A percentile compares a stretch with the other conserved stretches of the same genome.
phyloP scores from a whole-genome alignment of 2,888 invertebrate genomes.

The Ellobium chinense region DNA sequence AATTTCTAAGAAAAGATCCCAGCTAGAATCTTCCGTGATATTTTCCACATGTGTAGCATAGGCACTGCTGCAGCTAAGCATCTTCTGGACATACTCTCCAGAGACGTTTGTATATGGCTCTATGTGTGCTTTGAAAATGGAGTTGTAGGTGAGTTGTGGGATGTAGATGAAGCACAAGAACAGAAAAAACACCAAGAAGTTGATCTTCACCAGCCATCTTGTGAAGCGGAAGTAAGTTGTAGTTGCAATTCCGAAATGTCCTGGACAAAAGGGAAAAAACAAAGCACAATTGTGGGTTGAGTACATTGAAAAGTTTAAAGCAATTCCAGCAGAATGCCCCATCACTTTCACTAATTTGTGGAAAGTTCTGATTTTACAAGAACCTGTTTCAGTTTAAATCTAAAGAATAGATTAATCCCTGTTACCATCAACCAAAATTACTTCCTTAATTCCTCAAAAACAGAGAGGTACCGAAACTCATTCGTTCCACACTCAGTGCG shows the following conservation, averaged over 20 bases:
- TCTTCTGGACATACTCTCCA: slow-evolving; percentile 30
- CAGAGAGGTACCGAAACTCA: too few species aligned
- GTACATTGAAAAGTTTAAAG: not conserved
- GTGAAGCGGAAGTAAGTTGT: slow-evolving; percentile 88
- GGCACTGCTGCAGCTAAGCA: slow-evolving; percentile 56
- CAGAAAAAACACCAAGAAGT: slow-evolving; percentile 81
- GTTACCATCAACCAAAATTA: too few species aligned
- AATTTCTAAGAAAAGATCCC: slow-evolving; percentile 60
- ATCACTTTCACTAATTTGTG: too few species aligned
- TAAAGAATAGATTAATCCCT: too few species aligned
- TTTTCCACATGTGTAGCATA: slow-evolving; percentile 54
- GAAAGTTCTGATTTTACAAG: too few species aligned
- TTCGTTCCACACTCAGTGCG: too few species aligned
- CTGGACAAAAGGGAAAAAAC: slow-evolving; percentile 55
- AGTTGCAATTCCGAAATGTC: slow-evolving; percentile 79
- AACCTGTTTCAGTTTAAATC: too few species aligned
- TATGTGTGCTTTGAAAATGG: slow-evolving; percentile 40
- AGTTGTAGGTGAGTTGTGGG: slow-evolving; percentile 71
- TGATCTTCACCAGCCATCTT: slow-evolving; percentile 91
- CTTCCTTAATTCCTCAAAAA: too few species aligned
- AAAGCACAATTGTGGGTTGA: not conserved
- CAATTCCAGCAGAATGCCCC: too few species aligned
- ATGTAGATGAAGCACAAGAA: slow-evolving; percentile 84
- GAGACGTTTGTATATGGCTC: slow-evolving; percentile 23
- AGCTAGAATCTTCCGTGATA: slow-evolving; percentile 9